Evolutionary conservation across 2,888 invertebrate genomes (phyloP), one percentile per base, ranked within the genome.

Genomic region (Hirudinaria manillensis): DNA sequence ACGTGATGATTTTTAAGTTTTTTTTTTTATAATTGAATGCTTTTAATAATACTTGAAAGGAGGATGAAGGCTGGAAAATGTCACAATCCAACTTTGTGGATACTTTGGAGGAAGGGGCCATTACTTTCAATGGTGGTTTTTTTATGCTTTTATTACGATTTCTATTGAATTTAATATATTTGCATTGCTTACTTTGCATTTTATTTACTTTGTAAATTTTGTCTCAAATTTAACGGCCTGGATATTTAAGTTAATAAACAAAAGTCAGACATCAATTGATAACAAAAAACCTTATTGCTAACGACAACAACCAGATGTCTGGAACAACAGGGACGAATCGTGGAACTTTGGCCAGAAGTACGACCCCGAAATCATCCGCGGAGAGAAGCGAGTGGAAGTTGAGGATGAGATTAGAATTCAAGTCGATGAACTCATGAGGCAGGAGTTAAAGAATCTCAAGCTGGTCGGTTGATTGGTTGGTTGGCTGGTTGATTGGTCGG

Each of bases 311-410:
- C 32, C 34, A 75, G 73, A 32, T 65, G 88, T 91, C 34, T 96
- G 95, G 95, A 90, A 89, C 80, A 89, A 89, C 75, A 91, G 90
- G 83, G 91, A 93, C 80, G 93, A 94, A 82, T 86, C 87, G 0
- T 87, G 88, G 1, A 92, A 93, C 85, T 88, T 89, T 0, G 87
- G 89, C 72, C 94, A 95, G 83, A 88, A 88, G 34, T 90, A 91
- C 80, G 92, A 94, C 82, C 88, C 89, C 74, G 91, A 93, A 77
- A 91, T 95, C 87, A 91, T 96, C 80, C 90, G 91, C 82, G 88
- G 90, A 77, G 92, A 93, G 78, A 94, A 94, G 85, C 89, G 91
- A 82, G 87, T 88, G 0, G 91, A 92, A 84, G 90, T 96, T 77
- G 93, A 94, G 84, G 88, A 89, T 77, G 93, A 94, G 83, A 88